Percentiles rank a stretch among this genome's conserved stretches.
Conservation (phyloP, 2,888 invertebrate species). For the Petrolisthes cinctipes region DNA sequence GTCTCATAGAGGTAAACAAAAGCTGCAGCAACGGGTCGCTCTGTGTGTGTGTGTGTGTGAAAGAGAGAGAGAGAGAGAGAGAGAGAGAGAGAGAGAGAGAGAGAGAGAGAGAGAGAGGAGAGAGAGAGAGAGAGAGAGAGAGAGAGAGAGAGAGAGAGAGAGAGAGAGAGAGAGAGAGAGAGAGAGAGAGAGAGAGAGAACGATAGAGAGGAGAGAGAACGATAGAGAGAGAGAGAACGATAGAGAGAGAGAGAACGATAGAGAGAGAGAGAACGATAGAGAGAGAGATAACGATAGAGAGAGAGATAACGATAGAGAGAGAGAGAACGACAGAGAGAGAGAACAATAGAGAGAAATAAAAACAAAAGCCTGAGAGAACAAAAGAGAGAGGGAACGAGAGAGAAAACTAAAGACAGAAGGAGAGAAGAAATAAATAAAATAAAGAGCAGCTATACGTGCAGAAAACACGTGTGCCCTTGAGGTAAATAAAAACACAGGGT, state of each 20-base stretch:
- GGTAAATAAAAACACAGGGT: too few relatives aligned
- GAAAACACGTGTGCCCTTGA: too few relatives aligned
- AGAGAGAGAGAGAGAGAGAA: slow-evolving; percentile 20
- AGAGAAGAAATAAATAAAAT: too few relatives aligned
- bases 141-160: neutral
- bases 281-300: too few relatives aligned
- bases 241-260: neutral
- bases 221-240: neutral
- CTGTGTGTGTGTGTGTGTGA: neutral
- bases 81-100: neutral
- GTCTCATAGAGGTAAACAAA: neutral
- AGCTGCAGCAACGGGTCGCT: neutral
- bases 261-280: neutral
- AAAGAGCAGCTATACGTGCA: too few relatives aligned
- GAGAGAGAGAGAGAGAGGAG: neutral
- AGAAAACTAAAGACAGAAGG: too few relatives aligned
- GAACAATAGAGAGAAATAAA: too few relatives aligned
- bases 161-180: slow-evolving; percentile 12
- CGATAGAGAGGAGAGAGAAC: neutral
- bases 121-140: neutral
- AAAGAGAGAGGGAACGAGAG: too few relatives aligned
- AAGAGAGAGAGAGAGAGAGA: neutral
- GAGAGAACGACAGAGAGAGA: too few relatives aligned
- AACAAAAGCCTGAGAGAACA: too few relatives aligned
- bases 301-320: neutral